Evolutionary conservation across 2,113 vertebrate species (phyloP).

Genomic region (Cyphomyrus discorhynchus): DNA sequence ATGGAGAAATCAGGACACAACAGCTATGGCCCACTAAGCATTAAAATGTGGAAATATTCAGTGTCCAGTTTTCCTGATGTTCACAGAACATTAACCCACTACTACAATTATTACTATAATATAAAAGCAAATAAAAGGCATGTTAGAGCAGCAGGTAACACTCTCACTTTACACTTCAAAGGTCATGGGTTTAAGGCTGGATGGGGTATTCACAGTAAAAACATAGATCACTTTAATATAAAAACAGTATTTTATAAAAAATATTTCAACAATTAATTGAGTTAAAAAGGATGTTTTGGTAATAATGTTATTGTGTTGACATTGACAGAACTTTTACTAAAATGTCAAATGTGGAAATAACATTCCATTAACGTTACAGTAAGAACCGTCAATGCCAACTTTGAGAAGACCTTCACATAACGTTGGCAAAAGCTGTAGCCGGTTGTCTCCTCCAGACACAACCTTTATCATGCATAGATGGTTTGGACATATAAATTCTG

Average conservation of each 20-base stretch:
- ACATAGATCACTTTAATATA: background rate
- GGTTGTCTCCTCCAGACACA: background rate
- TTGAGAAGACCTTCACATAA: background rate
- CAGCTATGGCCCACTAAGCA: background rate
- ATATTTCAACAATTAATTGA: background rate
- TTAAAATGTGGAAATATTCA: background rate
- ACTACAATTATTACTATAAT: background rate
- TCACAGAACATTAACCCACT: background rate
- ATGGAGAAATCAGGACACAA: background rate
- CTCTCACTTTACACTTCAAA: background rate
- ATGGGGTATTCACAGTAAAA: background rate
- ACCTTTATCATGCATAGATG: background rate
- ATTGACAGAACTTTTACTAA: background rate
- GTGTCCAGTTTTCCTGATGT: background rate
- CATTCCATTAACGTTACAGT: background rate
- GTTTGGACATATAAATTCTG: background rate
- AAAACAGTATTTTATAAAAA: background rate
- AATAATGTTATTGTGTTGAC: background rate
- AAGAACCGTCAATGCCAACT: background rate
- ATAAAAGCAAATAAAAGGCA: background rate
- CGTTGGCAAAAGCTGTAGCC: background rate
- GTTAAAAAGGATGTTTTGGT: background rate
- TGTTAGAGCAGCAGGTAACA: background rate
- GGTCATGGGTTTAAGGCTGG: background rate
- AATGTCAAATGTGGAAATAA: background rate